Base-by-base conservation (phyloP, 2,888 invertebrate genomes). In the Chalcosyrphus nemorum region DNA sequence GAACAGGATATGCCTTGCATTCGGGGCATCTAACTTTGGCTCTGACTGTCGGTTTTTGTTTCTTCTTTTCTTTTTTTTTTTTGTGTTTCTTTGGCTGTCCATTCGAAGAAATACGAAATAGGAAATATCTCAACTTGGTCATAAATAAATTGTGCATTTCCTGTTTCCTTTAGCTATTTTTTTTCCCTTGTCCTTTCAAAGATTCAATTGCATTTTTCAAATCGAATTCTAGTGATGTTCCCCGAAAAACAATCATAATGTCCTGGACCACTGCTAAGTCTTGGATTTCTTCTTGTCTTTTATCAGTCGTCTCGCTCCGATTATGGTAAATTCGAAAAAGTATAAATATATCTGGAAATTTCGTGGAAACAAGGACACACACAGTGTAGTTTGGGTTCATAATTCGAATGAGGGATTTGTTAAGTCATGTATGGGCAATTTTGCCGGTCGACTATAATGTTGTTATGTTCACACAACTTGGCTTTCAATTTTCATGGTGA, bases 71-170 rank as follows among this genome's bases (percentile, higher is more conserved):
- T 4, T 4, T 13, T 21, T 24, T 38, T 32, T 4, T 13, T 41
- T 19, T 27, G 7, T 38, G 17, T 21, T 29, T 15, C 6, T 27
- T 72, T 66, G 13, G 32, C 7, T 70, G 70, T 78, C 56, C 63
- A 50, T 72, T 52, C 32, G 65, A 45, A 77, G 50, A 56, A 70
- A 57, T 57, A 56, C 43, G 1, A 32, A 43, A 29, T 27, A 61
- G 74, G 63, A 84, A 84, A 84, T 80, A 80, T 68, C 74, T 84
- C 80, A 80, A 84, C 70, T 68, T 57, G 80, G 68, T 80, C 84
- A 84, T 84, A 84, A 84, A 84, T 84, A 84, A 84, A 84, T 80
- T 84, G 80, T 84, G 80, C 84, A 84, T 74, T 84, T 84, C 80
- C 80, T 80, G 84, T 80, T 74, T 74, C 74, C 52, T 74, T 68